Evolutionary conservation across 1,140 invertebrate genomes (phyloP).

Genomic region (Agraylea sexmaculata): DNA sequence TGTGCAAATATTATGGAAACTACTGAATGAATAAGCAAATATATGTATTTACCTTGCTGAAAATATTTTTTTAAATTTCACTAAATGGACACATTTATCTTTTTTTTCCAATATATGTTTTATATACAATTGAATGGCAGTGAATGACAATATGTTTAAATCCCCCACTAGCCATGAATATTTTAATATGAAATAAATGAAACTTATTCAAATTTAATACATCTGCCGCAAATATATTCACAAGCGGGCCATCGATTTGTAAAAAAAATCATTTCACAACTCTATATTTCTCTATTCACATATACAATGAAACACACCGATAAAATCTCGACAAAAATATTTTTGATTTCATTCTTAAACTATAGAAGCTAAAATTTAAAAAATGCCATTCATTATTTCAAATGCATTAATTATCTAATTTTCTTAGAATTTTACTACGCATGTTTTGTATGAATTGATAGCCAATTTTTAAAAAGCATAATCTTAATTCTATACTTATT

Average conservation of each 20-base stretch:
- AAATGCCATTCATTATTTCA: conserved; percentile 4
- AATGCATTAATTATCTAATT: conserved; percentile 1
- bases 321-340: not conserved
- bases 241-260: not conserved
- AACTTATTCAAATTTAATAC: conserved; percentile 1
- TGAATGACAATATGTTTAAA: too few species aligned
- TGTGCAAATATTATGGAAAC: conserved; percentile 2
- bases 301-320: too few species aligned
- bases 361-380: conserved; percentile 2
- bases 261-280: conserved; percentile 1
- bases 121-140: too few species aligned
- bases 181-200: conserved; percentile 11
- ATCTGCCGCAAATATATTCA: not conserved
- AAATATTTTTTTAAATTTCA: too few species aligned
- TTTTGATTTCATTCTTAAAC: conserved; percentile 3
- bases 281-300: conserved; percentile 3
- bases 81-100: too few species aligned
- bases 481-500: not conserved
- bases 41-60: conserved; percentile 8
- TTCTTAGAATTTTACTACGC: conserved; percentile 15
- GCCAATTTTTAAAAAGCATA: not conserved
- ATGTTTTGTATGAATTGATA: not conserved
- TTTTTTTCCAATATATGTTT: too few species aligned
- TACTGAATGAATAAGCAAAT: not conserved
- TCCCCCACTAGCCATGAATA: conserved; percentile 11